Evolutionary conservation across 2,888 invertebrate genomes (phyloP), one percentile per base, ranked within the genome.

Genomic region (Andricus curvator): DNA sequence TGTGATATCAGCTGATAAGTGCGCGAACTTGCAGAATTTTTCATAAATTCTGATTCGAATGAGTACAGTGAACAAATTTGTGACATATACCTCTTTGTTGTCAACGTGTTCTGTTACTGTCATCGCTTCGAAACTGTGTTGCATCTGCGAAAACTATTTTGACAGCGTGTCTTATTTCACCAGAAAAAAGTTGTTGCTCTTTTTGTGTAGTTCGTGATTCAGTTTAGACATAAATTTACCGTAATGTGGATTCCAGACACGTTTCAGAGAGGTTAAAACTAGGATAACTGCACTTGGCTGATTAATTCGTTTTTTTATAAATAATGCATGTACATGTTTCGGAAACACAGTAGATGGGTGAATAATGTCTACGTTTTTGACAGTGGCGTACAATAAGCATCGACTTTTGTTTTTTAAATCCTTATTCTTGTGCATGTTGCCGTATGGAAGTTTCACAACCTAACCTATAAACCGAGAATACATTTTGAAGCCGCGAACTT

Each of bases 21-120:
- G 51, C 74, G 51, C n/a, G 44, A 74, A n/a, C n/a, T 9, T 51
- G 29, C 8, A 25, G n/a, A 15, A 25, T 1, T 44, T 44, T 44
- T 44, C 44, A 13, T 44, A 15, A 25, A 62, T 13, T 56, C 62
- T 15, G 6, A 29, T 51, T 15, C 25, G 25, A 22, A 62, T 62
- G 15, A 62, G 15, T 4, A 4, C 62, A 62, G 56, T 56, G 56
- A 11, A n/a, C n/a, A 56, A 56, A 56, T 44, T 44, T 2, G 41
- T n/a, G n/a, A 56, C n/a, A 56, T 56, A 56, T 51, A 56, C 8
- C 20, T 56, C 33, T 74, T 74, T 74, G 56, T 74, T 74, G 74
- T 56, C 74, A 74, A 74, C 74, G 74, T 74, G 62, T 62, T 25
- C 62, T 22, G 68, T 17, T 70, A 2, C 29, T 70, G 68, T n/a